Evolutionary conservation across 2,797 vertebrate genomes (phyloP).

Genomic region (Emydoidea blandingii): DNA sequence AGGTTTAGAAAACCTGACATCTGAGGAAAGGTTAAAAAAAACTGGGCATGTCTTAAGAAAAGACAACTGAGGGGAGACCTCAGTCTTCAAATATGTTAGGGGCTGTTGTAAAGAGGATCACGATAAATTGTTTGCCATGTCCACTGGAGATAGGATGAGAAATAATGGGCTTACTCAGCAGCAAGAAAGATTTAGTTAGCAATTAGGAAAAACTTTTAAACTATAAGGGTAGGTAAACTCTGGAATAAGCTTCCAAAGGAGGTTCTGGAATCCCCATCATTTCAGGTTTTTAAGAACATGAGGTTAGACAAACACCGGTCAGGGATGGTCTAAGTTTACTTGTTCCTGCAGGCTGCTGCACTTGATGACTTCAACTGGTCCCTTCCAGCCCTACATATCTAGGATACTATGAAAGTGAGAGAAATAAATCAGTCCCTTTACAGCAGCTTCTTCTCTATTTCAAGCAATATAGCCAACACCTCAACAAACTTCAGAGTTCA

Average conservation of each 20-base stretch:
- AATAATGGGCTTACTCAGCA: neutral
- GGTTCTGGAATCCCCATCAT: neutral
- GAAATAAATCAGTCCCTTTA: no score
- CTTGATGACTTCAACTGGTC: neutral
- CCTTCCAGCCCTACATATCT: no score
- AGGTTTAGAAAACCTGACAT: neutral
- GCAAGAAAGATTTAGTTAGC: neutral
- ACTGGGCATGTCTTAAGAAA: neutral
- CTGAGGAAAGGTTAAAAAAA: neutral
- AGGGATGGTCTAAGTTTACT: neutral
- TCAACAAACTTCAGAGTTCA: slow-evolving; percentile 16
- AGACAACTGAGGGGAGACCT: neutral
- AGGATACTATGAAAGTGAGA: no score
- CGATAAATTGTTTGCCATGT: neutral
- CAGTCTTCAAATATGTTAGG: neutral
- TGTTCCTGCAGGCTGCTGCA: neutral
- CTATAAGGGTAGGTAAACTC: neutral
- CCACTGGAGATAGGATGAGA: neutral
- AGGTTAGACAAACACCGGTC: neutral
- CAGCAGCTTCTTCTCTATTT: no score
- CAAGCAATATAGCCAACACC: neutral
- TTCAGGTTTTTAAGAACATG: neutral
- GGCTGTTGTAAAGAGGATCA: neutral
- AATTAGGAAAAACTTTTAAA: neutral
- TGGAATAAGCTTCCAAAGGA: neutral